Evolutionary conservation across 2,113 vertebrate species (phyloP).

Genomic region (Trematomus loennbergii): DNA sequence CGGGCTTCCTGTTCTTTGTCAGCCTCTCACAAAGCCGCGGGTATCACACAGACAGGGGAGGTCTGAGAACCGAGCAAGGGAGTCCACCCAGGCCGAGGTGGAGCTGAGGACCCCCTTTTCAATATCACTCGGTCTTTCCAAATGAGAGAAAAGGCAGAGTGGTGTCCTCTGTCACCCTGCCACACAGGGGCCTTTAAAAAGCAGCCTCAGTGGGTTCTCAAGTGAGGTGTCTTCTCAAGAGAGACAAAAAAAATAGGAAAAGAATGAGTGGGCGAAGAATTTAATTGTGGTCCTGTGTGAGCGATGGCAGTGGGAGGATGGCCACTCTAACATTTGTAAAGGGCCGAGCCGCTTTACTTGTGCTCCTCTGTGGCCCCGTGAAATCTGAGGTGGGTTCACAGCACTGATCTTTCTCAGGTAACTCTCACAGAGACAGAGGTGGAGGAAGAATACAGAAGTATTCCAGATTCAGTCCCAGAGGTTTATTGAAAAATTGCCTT

Average conservation of each 20-base stretch:
- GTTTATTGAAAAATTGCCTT: not conserved
- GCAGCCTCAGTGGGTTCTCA: constrained; percentile 70
- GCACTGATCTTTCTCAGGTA: constrained; percentile 46
- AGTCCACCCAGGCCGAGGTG: constrained; percentile 55
- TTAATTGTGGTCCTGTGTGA: constrained; percentile 69
- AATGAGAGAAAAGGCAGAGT: constrained; percentile 71
- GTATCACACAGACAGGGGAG: constrained; percentile 68
- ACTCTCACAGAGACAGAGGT: not conserved
- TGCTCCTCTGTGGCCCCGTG: constrained; percentile 50
- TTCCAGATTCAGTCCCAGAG: no score
- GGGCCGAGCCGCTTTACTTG: constrained; percentile 38
- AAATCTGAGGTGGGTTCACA: constrained; percentile 50
- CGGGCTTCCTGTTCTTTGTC: constrained; percentile 83
- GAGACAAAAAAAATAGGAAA: constrained; percentile 65
- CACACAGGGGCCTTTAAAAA: constrained; percentile 74
- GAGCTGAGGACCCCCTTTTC: constrained; percentile 73
- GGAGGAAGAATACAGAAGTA: not conserved
- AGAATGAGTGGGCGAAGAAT: constrained; percentile 74
- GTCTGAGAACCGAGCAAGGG: constrained; percentile 71
- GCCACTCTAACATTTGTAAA: constrained; percentile 72
- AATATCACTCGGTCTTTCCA: constrained; percentile 60
- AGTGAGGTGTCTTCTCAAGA: constrained; percentile 76
- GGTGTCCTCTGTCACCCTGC: constrained; percentile 72
- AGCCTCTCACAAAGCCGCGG: constrained; percentile 67
- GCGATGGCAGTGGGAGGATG: constrained; percentile 61